These are phyloP conservation scores for Dascillus cervinus DNA, from an alignment of 2,888 invertebrate genomes.

Conservation along the genomic window DNA sequence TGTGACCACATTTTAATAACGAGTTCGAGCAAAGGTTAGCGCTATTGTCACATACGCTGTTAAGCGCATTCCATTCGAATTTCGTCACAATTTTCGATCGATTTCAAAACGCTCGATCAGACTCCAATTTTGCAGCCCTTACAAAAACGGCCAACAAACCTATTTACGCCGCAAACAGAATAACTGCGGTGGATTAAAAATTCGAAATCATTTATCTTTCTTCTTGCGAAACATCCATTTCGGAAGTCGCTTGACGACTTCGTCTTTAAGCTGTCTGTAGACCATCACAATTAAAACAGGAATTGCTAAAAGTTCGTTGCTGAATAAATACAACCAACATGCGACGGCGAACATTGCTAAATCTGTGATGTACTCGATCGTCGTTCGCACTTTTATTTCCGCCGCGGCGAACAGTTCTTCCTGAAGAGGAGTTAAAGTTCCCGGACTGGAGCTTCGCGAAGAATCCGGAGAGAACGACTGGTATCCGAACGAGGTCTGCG, in stretches of 20 bases:
- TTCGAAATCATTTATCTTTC: conserved; percentile 10
- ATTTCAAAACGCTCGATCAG: too few species aligned
- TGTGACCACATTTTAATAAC: too few species aligned
- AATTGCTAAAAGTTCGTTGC: conserved; percentile 70
- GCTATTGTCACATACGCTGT: too few species aligned
- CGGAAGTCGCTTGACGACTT: conserved; percentile 51
- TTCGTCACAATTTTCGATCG: too few species aligned
- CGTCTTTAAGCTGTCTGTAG: conserved; percentile 67
- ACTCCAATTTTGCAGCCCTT: too few species aligned
- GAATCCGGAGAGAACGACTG: too few species aligned
- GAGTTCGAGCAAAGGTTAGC: too few species aligned
- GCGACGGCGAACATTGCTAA: conserved; percentile 67
- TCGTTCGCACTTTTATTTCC: conserved; percentile 59
- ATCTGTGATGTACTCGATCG: conserved; percentile 66
- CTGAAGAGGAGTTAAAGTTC: conserved; percentile 35
- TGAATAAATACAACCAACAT: conserved; percentile 74
- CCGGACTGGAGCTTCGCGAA: too few species aligned
- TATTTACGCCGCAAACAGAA: too few species aligned
- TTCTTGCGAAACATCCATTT: conserved; percentile 46
- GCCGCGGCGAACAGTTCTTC: conserved; percentile 55
- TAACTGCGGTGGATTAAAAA: too few species aligned
- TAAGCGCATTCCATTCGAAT: too few species aligned
- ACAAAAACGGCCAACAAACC: too few species aligned
- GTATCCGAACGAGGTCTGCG: conserved; percentile 33
- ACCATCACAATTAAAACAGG: conserved; percentile 70